Conservation (phyloP, 2,113 vertebrate genomes). For the Saguinus imperator region DNA sequence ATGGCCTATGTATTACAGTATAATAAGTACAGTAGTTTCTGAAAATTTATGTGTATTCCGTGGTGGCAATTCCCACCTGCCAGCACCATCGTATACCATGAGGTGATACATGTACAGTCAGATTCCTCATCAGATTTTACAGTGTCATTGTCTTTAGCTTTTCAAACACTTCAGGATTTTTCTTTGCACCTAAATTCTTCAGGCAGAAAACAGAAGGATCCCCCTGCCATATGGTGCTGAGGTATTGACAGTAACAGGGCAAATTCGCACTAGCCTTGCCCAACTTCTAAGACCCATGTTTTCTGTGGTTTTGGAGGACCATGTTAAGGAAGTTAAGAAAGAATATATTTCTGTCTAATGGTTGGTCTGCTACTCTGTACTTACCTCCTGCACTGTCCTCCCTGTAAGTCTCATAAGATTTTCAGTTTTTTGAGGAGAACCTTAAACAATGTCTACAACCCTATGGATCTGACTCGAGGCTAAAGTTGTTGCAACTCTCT, state of each 20-base stretch:
- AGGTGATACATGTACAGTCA: background rate
- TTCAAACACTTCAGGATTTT: background rate
- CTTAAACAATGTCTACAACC: background rate
- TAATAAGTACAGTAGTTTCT: too few species aligned
- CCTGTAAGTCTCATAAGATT: background rate
- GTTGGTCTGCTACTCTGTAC: background rate
- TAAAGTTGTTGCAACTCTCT: background rate
- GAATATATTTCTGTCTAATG: background rate
- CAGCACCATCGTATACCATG: background rate
- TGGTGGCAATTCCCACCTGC: background rate
- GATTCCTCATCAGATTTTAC: background rate
- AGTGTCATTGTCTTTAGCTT: background rate
- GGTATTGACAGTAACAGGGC: background rate
- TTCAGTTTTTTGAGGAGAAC: constrained; percentile 14
- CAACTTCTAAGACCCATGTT: background rate
- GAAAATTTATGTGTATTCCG: background rate
- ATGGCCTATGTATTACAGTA: background rate
- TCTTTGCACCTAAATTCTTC: constrained; percentile 16
- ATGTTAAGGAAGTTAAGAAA: constrained; percentile 14
- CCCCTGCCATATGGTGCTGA: background rate
- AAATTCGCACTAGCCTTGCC: background rate
- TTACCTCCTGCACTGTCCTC: background rate
- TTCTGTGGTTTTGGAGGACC: background rate
- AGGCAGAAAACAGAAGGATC: background rate
- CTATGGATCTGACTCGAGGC: background rate